These are phyloP conservation scores for Melanotaenia duboulayi DNA, from an alignment of 2,113 vertebrate genomes.

Conservation along the genomic window DNA sequence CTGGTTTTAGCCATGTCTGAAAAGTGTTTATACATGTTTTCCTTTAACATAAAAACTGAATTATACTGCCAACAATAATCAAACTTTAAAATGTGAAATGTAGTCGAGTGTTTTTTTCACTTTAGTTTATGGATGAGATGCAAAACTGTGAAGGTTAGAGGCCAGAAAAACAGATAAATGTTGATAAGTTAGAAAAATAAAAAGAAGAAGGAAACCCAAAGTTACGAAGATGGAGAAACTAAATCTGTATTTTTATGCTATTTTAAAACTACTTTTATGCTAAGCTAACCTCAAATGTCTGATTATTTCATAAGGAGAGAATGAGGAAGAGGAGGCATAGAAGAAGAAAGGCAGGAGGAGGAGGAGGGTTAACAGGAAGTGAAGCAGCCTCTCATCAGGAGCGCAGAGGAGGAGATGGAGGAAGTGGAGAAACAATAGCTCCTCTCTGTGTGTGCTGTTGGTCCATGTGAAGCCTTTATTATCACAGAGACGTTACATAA, in stretches of 20 bases:
- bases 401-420: slow-evolving; percentile 84
- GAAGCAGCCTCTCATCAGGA: slow-evolving; percentile 82
- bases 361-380: slow-evolving; percentile 77
- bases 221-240: too few relatives aligned
- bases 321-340: slow-evolving; percentile 13
- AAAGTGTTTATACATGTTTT: too few relatives aligned
- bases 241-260: too few relatives aligned
- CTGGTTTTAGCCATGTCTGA: too few relatives aligned
- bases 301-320: background rate
- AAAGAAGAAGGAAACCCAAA: too few relatives aligned
- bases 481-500: slow-evolving; percentile 43
- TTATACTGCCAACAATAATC: too few relatives aligned
- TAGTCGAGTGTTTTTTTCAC: too few relatives aligned
- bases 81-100: too few relatives aligned
- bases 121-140: too few relatives aligned
- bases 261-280: background rate
- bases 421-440: slow-evolving; percentile 83
- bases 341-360: slow-evolving; percentile 34
- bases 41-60: too few relatives aligned
- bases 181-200: too few relatives aligned
- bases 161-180: background rate
- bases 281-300: background rate
- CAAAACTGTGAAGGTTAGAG: too few relatives aligned
- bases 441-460: slow-evolving; percentile 25
- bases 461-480: slow-evolving; percentile 29